Percentiles rank a stretch among this genome's conserved stretches.
phyloP scores from a whole-genome alignment of 1,140 invertebrate species.

The Arion vulgaris region DNA sequence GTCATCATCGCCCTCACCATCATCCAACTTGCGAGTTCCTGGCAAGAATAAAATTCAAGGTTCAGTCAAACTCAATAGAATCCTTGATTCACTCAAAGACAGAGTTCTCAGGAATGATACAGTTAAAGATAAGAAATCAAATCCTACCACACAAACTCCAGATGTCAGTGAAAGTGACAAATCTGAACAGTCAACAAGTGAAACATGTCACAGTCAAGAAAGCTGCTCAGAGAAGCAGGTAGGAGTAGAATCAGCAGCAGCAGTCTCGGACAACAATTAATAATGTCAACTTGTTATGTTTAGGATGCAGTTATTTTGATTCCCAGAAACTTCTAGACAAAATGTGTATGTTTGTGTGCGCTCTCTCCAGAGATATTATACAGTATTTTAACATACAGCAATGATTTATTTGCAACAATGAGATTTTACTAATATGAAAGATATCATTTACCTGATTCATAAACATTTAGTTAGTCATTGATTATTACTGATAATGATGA shows the following conservation, averaged over 20 bases:
- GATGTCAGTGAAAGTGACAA: not conserved
- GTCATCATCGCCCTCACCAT: conserved; percentile 16
- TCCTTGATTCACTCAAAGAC: conserved; percentile 65
- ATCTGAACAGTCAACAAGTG: not conserved
- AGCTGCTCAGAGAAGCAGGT: not conserved
- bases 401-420: no score
- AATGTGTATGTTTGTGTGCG: no score
- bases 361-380: no score
- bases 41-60: conserved; percentile 63
- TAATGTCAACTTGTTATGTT: no score
- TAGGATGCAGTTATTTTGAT: no score
- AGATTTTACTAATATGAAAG: no score
- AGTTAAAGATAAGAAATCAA: not conserved
- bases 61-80: conserved; percentile 61
- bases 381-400: no score
- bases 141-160: not conserved
- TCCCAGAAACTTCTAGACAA: no score
- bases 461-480: no score
- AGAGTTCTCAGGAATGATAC: conserved; percentile 52
- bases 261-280: not conserved
- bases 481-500: no score
- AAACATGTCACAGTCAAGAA: not conserved
- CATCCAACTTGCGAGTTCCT: conserved; percentile 40
- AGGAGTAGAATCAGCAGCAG: not conserved
- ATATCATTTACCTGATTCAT: no score